Percentiles rank a stretch among this genome's conserved stretches.
Evolutionary conservation across 2,113 vertebrate genomes (phyloP).

Genomic region (Chaetodon trifascialis): DNA sequence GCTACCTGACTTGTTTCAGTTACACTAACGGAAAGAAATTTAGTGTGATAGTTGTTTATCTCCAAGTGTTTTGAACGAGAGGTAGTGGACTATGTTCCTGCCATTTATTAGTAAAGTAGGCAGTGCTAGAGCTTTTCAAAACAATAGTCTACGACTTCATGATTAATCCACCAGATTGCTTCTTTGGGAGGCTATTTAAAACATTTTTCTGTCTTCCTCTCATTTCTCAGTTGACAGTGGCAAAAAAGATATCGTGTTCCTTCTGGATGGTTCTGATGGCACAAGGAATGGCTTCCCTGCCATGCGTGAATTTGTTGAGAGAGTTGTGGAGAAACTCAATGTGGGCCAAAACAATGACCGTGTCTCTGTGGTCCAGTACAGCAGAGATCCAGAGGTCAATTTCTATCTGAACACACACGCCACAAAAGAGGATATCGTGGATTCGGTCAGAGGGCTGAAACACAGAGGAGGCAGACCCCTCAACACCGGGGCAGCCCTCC

Average conservation of each 20-base stretch:
- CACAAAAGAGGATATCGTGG: conserved; percentile 31
- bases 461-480: conserved; percentile 70
- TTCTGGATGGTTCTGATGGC: conserved; percentile 77
- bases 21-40: too few relatives aligned
- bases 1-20: too few relatives aligned
- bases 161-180: too few relatives aligned
- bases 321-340: conserved; percentile 64
- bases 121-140: too few relatives aligned
- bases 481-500: conserved; percentile 84
- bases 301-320: conserved; percentile 65
- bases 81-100: too few relatives aligned
- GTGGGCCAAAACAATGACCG: conserved; percentile 70
- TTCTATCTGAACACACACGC: conserved; percentile 74
- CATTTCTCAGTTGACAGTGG: too few relatives aligned
- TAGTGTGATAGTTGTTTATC: too few relatives aligned
- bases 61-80: too few relatives aligned
- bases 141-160: too few relatives aligned
- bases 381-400: conserved; percentile 61
- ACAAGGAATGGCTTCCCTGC: conserved; percentile 44
- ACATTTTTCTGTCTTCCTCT: too few relatives aligned
- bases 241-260: conserved; percentile 56
- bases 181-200: too few relatives aligned
- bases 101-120: too few relatives aligned
- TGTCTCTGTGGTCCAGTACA: conserved; percentile 75
- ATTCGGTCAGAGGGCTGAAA: conserved; percentile 32